Evolutionary conservation across 2,888 invertebrate species (phyloP).

Genomic region (Nemurella pictetii): DNA sequence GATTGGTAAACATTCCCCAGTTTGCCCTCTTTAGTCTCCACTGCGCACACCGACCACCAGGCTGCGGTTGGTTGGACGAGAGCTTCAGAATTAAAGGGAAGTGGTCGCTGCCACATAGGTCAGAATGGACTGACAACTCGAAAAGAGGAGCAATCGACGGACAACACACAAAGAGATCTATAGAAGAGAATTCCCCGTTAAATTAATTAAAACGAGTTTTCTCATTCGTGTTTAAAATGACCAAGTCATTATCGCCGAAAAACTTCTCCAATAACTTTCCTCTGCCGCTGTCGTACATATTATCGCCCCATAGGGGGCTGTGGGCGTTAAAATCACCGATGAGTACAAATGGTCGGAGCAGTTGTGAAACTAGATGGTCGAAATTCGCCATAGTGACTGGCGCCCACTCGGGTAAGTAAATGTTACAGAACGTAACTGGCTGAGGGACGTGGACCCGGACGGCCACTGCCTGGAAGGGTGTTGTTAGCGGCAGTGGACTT

Average conservation of each 20-base stretch:
- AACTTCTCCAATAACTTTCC: constrained; percentile 36
- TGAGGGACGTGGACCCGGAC: no score
- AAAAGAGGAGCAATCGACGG: not conserved
- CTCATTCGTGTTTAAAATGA: constrained; percentile 22
- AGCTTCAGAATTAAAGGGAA: constrained; percentile 19
- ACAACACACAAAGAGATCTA: constrained; percentile 1
- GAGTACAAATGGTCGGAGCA: constrained; percentile 35
- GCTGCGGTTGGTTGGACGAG: not conserved
- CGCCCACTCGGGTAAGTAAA: not conserved
- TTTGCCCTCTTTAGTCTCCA: no score
- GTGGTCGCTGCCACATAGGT: constrained; percentile 33
- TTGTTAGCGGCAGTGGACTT: no score
- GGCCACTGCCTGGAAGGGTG: no score
- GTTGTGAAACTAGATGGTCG: not conserved
- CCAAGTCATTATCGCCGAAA: constrained; percentile 20
- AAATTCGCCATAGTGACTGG: not conserved
- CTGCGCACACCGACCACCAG: not conserved
- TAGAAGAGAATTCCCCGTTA: not conserved
- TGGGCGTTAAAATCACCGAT: constrained; percentile 38
- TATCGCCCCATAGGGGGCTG: constrained; percentile 34
- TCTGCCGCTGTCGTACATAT: no score
- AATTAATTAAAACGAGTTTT: not conserved
- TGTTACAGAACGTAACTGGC: no score
- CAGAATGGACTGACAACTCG: constrained; percentile 18
- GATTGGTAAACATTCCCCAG: not conserved